A percentile compares a stretch with the other conserved stretches of the same genome.
Evolutionary conservation across 2,113 vertebrate genomes (phyloP).

Genomic region (Tauraco erythrolophus): DNA sequence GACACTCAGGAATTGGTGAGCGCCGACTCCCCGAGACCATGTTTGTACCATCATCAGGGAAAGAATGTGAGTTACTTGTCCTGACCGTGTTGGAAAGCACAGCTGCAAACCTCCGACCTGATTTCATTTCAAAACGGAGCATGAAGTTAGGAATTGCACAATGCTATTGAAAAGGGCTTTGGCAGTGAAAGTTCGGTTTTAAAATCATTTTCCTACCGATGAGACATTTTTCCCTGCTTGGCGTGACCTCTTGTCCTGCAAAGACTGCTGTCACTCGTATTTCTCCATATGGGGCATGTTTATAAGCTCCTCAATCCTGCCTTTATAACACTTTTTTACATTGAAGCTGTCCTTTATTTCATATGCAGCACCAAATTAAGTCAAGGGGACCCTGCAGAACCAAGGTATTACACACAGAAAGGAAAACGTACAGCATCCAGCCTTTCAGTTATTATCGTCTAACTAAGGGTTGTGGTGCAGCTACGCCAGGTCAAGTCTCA

Average conservation of each 20-base stretch:
- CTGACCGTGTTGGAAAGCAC: neutral
- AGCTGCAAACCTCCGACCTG: neutral
- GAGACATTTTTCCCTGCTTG: conserved; percentile 1
- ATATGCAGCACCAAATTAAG: neutral
- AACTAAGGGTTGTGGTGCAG: neutral
- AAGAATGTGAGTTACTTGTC: neutral
- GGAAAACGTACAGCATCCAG: neutral
- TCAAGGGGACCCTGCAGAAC: neutral
- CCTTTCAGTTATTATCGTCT: neutral
- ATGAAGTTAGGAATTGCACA: neutral
- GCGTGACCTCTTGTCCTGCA: conserved; percentile 41
- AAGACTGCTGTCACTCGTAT: neutral
- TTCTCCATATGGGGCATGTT: neutral
- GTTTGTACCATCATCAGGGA: neutral
- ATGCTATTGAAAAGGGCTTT: neutral
- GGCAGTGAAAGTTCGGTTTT: neutral
- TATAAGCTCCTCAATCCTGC: neutral
- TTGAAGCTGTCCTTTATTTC: neutral
- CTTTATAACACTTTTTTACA: neutral
- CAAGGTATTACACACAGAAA: neutral
- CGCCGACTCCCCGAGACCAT: rapidly evolving
- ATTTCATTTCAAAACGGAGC: neutral
- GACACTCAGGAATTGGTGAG: rapidly evolving
- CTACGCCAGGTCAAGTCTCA: neutral
- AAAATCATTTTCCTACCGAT: neutral